phyloP scores from a whole-genome alignment of 2,113 vertebrate genomes.

The Enhydra lutris region DNA sequence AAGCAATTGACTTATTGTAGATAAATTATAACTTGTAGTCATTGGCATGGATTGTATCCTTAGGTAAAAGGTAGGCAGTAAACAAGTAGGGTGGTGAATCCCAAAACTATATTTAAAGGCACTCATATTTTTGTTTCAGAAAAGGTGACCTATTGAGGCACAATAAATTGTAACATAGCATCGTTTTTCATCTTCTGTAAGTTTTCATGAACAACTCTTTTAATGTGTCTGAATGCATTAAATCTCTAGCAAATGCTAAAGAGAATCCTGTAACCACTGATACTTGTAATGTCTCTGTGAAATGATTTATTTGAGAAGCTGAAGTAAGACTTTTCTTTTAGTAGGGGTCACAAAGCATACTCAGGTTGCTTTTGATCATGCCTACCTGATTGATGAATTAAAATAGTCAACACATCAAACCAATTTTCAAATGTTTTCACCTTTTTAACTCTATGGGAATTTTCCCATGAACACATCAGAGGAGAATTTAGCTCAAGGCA shows the following conservation, averaged over 20 bases:
- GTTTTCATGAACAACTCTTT: constrained; percentile 32
- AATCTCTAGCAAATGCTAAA: neutral
- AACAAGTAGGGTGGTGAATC: neutral
- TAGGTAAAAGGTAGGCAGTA: neutral
- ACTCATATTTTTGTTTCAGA: neutral
- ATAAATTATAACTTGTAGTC: neutral
- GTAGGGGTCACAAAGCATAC: constrained; percentile 35
- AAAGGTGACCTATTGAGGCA: neutral
- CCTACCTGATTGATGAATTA: constrained; percentile 36
- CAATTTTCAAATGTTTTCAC: neutral
- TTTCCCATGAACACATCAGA: constrained; percentile 40
- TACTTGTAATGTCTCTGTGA: neutral
- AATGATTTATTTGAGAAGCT: constrained; percentile 45
- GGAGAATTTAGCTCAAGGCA: constrained; percentile 36
- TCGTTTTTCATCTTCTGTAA: constrained; percentile 24
- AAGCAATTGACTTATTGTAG: neutral
- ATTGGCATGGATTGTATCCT: neutral
- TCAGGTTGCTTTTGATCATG: constrained; percentile 49
- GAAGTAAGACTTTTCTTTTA: neutral
- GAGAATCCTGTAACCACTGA: neutral
- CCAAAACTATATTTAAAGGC: neutral
- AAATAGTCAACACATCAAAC: constrained; percentile 50
- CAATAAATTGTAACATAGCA: neutral
- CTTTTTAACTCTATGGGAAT: constrained; percentile 60
- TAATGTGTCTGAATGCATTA: neutral